Conservation (phyloP, 2,888 invertebrate species). For the Amaurobius ferox region DNA sequence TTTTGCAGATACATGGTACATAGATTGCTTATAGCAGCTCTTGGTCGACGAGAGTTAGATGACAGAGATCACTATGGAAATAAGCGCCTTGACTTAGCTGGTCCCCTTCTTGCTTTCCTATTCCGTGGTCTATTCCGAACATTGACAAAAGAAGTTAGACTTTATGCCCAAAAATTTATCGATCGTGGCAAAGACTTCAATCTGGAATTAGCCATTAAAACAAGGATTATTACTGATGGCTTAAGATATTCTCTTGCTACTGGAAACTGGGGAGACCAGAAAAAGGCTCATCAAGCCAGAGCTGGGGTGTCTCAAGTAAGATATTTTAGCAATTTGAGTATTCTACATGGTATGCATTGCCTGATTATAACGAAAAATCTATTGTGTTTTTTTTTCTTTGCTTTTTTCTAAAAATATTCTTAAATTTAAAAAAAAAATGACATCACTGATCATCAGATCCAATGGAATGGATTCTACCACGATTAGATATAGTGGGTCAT, state of each 20-base stretch:
- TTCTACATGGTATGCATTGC: too few relatives aligned
- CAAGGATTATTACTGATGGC: slow-evolving; percentile 98
- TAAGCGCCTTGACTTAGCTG: slow-evolving; percentile 97
- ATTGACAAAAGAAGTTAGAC: slow-evolving; percentile 96
- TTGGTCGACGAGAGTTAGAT: slow-evolving; percentile 97
- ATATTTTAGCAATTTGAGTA: too few relatives aligned
- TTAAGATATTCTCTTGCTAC: slow-evolving; percentile 98
- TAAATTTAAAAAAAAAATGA: too few relatives aligned
- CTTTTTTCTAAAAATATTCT: too few relatives aligned
- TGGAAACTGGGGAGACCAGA: slow-evolving; percentile 99
- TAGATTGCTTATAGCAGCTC: slow-evolving; percentile 92
- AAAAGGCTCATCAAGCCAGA: slow-evolving; percentile 98
- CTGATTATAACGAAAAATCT: too few relatives aligned
- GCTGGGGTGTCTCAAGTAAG: slow-evolving; percentile 94
- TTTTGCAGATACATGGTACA: slow-evolving; percentile 95
- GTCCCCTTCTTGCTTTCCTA: slow-evolving; percentile 95
- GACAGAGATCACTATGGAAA: slow-evolving; percentile 99
- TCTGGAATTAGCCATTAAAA: slow-evolving; percentile 96
- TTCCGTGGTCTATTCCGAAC: slow-evolving; percentile 98
- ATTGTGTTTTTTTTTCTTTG: too few relatives aligned
- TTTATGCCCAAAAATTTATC: slow-evolving; percentile 99
- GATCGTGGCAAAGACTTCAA: slow-evolving; percentile 99
- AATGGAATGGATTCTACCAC: too few relatives aligned
- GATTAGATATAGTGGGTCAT: too few relatives aligned
- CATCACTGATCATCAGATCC: too few relatives aligned